Conservation (phyloP, 2,113 vertebrate species). For the Elephantulus edwardii region DNA sequence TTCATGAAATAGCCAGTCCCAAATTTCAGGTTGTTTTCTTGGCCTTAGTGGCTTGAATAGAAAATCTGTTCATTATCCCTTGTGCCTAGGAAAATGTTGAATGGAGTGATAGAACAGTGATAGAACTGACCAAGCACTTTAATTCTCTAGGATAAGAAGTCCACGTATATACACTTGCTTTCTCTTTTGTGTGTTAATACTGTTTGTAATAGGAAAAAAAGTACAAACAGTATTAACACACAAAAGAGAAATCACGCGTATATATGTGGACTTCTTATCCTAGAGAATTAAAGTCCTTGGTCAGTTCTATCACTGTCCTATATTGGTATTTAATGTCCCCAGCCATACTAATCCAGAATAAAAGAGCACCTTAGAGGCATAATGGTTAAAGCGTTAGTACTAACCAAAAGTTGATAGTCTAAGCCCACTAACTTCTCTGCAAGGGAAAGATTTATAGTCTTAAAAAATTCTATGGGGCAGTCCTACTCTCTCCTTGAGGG, state of each 20-base stretch:
- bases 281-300: slow-evolving; percentile 4
- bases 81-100: neutral
- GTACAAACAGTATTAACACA: slow-evolving; percentile 29
- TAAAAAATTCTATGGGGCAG: no score
- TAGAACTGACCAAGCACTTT: slow-evolving; percentile 8
- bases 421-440: no score
- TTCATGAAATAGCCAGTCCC: neutral
- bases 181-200: neutral
- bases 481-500: no score
- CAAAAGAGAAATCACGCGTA: neutral
- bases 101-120: neutral
- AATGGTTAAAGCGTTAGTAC: no score
- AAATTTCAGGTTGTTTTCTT: slow-evolving; percentile 24
- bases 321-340: slow-evolving; percentile 22
- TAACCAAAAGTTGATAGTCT: no score
- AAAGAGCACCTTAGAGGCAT: no score
- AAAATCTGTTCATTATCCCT: neutral
- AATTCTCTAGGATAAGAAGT: slow-evolving; percentile 2
- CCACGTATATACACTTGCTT: neutral
- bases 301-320: neutral
- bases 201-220: slow-evolving; percentile 49
- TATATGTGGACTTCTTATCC: neutral
- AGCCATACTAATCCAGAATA: slow-evolving; percentile 14
- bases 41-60: slow-evolving; percentile 25
- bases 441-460: no score